Evolutionary conservation across 2,797 vertebrate genomes (phyloP).

Genomic region (Poeciliopsis gracilis): DNA sequence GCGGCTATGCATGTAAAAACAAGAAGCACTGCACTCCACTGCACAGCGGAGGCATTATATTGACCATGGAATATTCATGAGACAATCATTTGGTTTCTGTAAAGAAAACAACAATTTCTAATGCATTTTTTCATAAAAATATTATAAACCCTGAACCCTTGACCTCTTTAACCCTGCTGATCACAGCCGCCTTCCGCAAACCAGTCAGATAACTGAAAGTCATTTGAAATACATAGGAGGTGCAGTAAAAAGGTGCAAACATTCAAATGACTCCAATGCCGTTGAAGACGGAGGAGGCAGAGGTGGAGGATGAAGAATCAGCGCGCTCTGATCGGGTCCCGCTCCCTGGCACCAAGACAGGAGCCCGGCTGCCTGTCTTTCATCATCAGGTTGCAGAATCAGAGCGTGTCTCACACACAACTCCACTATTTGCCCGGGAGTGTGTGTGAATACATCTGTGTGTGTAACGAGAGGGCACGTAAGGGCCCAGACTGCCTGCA

Average conservation of each 20-base stretch:
- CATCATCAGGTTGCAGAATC: constrained; percentile 77
- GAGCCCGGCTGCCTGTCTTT: constrained; percentile 78
- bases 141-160: constrained; percentile 26
- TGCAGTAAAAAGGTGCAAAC: constrained; percentile 39
- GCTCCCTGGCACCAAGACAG: constrained; percentile 75
- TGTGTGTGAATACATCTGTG: constrained; percentile 36
- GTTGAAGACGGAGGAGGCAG: constrained; percentile 54
- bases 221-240: constrained; percentile 27
- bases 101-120: not conserved
- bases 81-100: constrained; percentile 4
- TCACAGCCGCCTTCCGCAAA: constrained; percentile 13
- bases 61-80: constrained; percentile 26
- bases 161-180: constrained; percentile 22
- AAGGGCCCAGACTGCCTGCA: constrained; percentile 82
- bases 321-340: constrained; percentile 68
- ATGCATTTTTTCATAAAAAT: constrained; percentile 7
- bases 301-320: constrained; percentile 70
- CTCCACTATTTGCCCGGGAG: constrained; percentile 58
- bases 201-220: constrained; percentile 26
- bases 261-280: constrained; percentile 58
- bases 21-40: constrained; percentile 42
- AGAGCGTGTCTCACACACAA: constrained; percentile 76
- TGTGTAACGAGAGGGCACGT: constrained; percentile 69
- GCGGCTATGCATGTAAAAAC: constrained; percentile 77
- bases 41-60: constrained; percentile 21